These are phyloP conservation scores for Calidris pygmaea DNA, from an alignment of 2,113 vertebrate genomes.

Conservation along the genomic window DNA sequence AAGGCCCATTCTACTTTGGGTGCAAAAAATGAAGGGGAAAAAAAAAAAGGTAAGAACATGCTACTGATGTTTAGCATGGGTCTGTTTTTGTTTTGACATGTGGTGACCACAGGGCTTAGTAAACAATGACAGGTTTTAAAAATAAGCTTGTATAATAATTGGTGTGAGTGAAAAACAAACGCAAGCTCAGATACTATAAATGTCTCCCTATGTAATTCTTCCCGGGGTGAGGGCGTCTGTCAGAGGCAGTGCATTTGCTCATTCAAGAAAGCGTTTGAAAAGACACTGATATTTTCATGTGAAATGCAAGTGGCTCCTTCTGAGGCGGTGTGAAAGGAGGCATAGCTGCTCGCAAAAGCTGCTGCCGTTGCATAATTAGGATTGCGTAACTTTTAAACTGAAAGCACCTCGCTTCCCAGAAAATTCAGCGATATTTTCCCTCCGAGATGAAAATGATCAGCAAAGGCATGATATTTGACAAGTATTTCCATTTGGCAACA, in stretches of 20 bases:
- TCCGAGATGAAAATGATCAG: neutral
- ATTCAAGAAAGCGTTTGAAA: constrained; percentile 17
- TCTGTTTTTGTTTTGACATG: constrained; percentile 31
- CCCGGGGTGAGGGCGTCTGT: neutral
- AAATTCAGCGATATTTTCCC: neutral
- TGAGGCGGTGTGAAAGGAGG: constrained; percentile 1
- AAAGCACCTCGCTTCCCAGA: constrained; percentile 15
- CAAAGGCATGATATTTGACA: neutral
- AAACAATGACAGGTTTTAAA: constrained; percentile 45
- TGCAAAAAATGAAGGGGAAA: neutral
- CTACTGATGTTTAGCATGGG: neutral
- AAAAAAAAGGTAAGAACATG: neutral
- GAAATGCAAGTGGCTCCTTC: constrained; percentile 3
- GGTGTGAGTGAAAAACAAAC: constrained; percentile 13
- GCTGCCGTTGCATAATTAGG: neutral
- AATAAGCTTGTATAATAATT: constrained; percentile 35
- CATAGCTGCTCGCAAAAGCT: neutral
- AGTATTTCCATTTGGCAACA: neutral
- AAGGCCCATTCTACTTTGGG: neutral
- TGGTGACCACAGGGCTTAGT: constrained; percentile 6
- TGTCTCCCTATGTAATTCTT: neutral
- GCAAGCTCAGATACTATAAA: constrained; percentile 13
- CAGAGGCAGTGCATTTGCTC: neutral
- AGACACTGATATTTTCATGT: neutral
- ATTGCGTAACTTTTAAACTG: constrained; percentile 30